These are phyloP conservation scores for Leucoma salicis DNA, from an alignment of 2,888 invertebrate species.

Conservation along the genomic window DNA sequence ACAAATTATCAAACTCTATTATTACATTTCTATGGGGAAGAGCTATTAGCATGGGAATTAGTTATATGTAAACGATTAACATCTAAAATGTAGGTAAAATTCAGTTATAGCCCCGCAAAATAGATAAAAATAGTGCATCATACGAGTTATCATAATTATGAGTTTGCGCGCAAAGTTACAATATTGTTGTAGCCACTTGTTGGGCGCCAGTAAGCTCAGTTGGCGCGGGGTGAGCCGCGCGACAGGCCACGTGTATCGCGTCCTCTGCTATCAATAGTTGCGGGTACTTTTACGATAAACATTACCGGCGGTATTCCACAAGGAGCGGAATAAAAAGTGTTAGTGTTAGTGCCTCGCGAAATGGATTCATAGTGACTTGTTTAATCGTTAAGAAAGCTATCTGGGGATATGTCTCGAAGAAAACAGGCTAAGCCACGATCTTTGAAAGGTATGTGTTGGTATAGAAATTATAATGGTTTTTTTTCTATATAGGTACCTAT, in stretches of 20 bases:
- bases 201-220: conserved; percentile 77
- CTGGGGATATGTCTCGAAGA: conserved; percentile 83
- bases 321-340: conserved; percentile 10
- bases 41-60: too few relatives aligned
- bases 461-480: too few relatives aligned
- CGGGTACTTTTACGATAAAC: conserved; percentile 57
- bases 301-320: conserved; percentile 40
- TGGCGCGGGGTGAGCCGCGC: conserved; percentile 68
- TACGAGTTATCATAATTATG: conserved; percentile 45
- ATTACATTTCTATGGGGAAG: too few relatives aligned
- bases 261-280: conserved; percentile 20
- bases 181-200: conserved; percentile 78
- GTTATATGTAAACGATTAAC: too few relatives aligned
- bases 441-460: conserved; percentile 85
- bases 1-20: too few relatives aligned
- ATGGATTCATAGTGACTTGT: conserved; percentile 19
- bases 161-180: conserved; percentile 75
- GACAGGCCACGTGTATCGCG: conserved; percentile 51
- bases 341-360: conserved; percentile 23
- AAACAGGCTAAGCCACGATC: conserved; percentile 88
- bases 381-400: conserved; percentile 21
- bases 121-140: too few relatives aligned
- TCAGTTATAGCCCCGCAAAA: too few relatives aligned
- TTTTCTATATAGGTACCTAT: too few relatives aligned
- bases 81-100: too few relatives aligned